Conservation (phyloP, 1,140 invertebrate species). For the Eupristina koningsbergeri region DNA sequence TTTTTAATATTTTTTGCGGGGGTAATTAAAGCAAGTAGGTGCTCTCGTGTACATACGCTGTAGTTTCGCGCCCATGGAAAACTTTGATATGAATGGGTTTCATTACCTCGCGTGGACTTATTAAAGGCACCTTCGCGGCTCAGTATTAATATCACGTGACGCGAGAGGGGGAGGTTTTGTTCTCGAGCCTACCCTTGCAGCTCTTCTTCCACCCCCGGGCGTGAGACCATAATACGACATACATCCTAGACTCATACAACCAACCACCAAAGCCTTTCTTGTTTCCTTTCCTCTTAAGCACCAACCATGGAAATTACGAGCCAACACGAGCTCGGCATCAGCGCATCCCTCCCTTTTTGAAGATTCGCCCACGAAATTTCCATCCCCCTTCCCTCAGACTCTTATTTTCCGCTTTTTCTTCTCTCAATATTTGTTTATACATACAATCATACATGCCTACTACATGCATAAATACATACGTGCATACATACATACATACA, state of each 20-base stretch:
- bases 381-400: background rate
- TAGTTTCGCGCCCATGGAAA: slow-evolving; percentile 56
- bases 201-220: slow-evolving; percentile 37
- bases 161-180: slow-evolving; percentile 62
- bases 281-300: slow-evolving; percentile 16
- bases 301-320: slow-evolving; percentile 25
- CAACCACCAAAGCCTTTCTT: slow-evolving; percentile 6
- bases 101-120: slow-evolving; percentile 68
- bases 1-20: background rate
- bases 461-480: background rate
- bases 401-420: background rate
- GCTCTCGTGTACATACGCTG: background rate
- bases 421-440: background rate
- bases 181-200: slow-evolving; percentile 55
- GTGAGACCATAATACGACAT: slow-evolving; percentile 4
- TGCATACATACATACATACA: background rate
- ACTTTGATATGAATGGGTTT: slow-evolving; percentile 72
- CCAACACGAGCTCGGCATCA: background rate
- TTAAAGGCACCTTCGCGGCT: slow-evolving; percentile 63
- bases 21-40: slow-evolving; percentile 64
- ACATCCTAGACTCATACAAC: background rate
- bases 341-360: background rate
- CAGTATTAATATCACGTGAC: slow-evolving; percentile 65
- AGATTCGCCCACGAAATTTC: slow-evolving; percentile 4
- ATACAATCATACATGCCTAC: too few relatives aligned